Evolutionary conservation across 2,113 vertebrate genomes (phyloP), one percentile per base, ranked within the genome.

Genomic region (Petroica traversi): DNA sequence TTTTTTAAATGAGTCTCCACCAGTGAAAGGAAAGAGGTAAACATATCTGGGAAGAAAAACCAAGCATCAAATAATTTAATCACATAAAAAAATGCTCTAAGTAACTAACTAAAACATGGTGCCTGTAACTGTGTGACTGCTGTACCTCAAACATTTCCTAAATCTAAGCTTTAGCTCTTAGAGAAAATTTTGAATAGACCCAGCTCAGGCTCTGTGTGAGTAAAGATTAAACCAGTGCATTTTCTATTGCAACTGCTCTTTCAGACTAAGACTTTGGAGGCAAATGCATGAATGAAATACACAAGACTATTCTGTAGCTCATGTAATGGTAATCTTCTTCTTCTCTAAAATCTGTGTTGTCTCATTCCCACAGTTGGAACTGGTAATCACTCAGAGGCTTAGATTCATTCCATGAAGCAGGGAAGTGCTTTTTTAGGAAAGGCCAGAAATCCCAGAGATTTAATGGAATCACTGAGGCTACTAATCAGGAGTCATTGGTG

Each of bases 401-500:
- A 45, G 17, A 58, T 41, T 43, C 59, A 62, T 34, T 59, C 52
- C 19, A 57, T 14, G 25, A 55, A 52, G 15, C n/a, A 85, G 46
- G 18, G 29, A 81, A 81, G 17, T 43, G 31, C 11, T 55, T 63
- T 40, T 8, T 11, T 17, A 69, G 41, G 29, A 77, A 61, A 78
- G 29, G 33, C 20, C 28, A 52, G 19, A 45, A 57, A 84, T 40
- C 29, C 38, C 38, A 23, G 24, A 51, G 38, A 67, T 25, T 76
- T 59, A 84, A 62, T 26, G 34, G 63, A 19, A 71, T 62, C 63
- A 24, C 18, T 77, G 54, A 74, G 34, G 31, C 57, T 80, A 54
- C 41, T 41, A 66, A 63, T 10, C 23, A 25, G 8, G 28, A 57
- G 43, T 55, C 23, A 40, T 7, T 0, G 0, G 9, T 59, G 28